Base-by-base conservation (phyloP, 2,113 vertebrate species). In the Pseudopipra pipra region DNA sequence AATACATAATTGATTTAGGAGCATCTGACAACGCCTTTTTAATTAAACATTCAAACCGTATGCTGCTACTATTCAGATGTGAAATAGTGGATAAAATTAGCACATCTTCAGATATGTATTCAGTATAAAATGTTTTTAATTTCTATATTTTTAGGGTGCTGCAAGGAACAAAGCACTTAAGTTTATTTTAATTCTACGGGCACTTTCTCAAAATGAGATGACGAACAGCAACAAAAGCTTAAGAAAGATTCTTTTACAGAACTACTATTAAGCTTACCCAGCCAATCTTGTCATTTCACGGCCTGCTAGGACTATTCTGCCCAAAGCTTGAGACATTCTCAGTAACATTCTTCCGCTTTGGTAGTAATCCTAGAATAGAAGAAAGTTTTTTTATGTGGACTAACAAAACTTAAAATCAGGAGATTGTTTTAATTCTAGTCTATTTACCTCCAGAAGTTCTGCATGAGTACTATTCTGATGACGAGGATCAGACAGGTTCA, bases 291-390 rank as follows among this genome's bases (percentile, higher is more conserved):
- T 99, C 99, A 99, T 99, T 93, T 99, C 99, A 95, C 99, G 98
- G 37, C 99, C 99, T 43, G 99, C 99, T 71, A 99, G 97, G 21
- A 99, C 99, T 76, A 99, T 99, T 95, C 99, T 98, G 61, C 99
- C 99, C 94, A 99, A 97, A 74, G 99, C 99, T 91, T 99, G 99
- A 75, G 99, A 99, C 99, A 99, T 99, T 84, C 99, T 98, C 76
- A 99, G 98, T 35, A 99, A 97, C 99, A 99, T 99, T 92, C 99
- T 98, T 84, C 99, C 99, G 88, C 99, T 99, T 98, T 99, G 99
- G 96, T 99, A 99, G 96, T 99, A 99, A 98, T 99, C 99, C 99
- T 99, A 89, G 67, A 96, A 84, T 3, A 95, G 78, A 87, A 76
- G 21, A 58, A 90, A 78, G 41, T 76, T 90, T 94, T 89, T 27